Conservation (phyloP, 2,888 invertebrate species). For the Theodoxus fluviatilis region DNA sequence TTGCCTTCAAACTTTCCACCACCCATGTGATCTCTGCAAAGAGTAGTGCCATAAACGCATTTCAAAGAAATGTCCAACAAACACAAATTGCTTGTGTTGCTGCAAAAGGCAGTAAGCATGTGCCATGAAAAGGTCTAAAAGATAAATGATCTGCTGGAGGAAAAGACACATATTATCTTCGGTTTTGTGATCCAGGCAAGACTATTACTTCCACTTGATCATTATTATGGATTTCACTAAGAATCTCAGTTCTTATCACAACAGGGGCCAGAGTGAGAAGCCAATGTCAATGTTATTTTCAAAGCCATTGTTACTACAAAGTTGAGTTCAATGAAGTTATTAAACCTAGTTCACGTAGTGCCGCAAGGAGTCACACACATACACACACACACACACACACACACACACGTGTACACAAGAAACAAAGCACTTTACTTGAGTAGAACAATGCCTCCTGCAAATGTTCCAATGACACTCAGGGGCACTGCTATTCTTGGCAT, state of each 20-base stretch:
- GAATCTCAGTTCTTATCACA: no score
- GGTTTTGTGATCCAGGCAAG: neutral
- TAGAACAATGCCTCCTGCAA: constrained; percentile 40
- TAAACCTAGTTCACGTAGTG: no score
- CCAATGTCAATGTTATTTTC: no score
- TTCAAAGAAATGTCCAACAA: no score
- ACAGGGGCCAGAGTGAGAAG: no score
- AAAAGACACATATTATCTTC: neutral
- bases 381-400: no score
- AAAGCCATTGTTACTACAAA: no score
- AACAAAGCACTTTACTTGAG: constrained; percentile 39
- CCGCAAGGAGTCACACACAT: no score
- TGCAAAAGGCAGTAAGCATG: neutral
- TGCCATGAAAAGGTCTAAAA: neutral
- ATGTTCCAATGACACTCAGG: constrained; percentile 40
- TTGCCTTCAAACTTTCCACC: constrained; percentile 48
- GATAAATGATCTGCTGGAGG: neutral
- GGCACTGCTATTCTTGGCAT: constrained; percentile 32
- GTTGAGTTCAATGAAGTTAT: no score
- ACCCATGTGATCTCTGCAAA: constrained; percentile 46
- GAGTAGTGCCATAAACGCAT: neutral
- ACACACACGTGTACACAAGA: neutral
- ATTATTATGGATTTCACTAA: no score
- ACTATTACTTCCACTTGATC: no score
- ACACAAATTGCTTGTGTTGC: neutral